Base-by-base conservation (phyloP, 1,140 invertebrate species). In the Papilio polyxenes region DNA sequence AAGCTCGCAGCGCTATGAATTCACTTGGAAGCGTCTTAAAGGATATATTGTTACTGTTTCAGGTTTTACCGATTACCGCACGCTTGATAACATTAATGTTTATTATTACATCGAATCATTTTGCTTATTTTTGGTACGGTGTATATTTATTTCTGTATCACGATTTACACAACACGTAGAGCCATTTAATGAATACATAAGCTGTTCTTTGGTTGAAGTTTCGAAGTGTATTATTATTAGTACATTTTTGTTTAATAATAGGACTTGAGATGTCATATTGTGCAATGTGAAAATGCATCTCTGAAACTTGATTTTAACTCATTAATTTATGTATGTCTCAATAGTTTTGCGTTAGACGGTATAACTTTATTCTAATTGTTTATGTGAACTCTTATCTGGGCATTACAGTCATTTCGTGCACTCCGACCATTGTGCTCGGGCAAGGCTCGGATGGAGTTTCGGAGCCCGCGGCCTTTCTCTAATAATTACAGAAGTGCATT, bases 401-500 rank as follows among this genome's bases (percentile, higher is more conserved):
- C 65, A 37, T 40, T 72, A 65, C 62, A 72, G 65, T 40, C 3
- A 11, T 72, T 72, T 72, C 31, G n/a, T 10, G 31, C 65, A 13
- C 23, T 13, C 31, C 31, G 65, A 15, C 65, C 65, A 72, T 72
- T 72, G 65, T 37, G 31, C 5, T 17, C 31, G 23, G 13, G 17
- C 53, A 75, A 83, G 56, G 81, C 82, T 86, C 84, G 77, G 75
- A 75, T 74, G 81, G 83, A 87, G 84, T 88, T 90, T 88, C 82
- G 85, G 82, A 80, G 84, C 82, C 86, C 81, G 86, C 87, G 87
- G 88, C 85, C 85, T 89, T 92, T 90, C 87, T 89, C 87, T 88
- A 86, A 89, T 92, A 93, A 94, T 93, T 91, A 90, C 89, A 88
- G 89, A 84, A 90, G 89, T 90, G 91, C 91, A 93, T 92, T 92